Evolutionary conservation across 2,888 invertebrate genomes (phyloP).

Genomic region (Cryptophagus acutangulus): DNA sequence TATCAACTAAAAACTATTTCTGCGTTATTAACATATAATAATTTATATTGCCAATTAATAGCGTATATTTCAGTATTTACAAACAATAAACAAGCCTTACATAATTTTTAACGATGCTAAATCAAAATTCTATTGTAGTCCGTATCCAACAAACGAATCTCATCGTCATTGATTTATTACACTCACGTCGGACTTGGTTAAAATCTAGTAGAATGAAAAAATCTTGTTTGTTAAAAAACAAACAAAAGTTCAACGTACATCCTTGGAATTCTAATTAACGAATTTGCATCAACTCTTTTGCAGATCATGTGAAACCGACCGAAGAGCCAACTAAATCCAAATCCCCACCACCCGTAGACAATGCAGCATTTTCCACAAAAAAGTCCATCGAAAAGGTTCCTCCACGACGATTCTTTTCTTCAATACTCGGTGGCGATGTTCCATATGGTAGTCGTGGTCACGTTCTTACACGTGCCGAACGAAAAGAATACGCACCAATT

Average conservation of each 20-base stretch:
- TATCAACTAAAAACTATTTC: neutral
- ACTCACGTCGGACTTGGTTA: slow-evolving; percentile 20
- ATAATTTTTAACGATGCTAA: slow-evolving; percentile 3
- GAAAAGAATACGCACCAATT: slow-evolving; percentile 69
- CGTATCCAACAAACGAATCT: slow-evolving; percentile 8
- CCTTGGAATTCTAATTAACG: slow-evolving; percentile 22
- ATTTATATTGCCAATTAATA: no score
- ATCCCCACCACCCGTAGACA: slow-evolving; percentile 40
- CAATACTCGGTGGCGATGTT: slow-evolving; percentile 74
- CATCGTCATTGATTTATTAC: slow-evolving; percentile 14
- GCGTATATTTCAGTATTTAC: no score
- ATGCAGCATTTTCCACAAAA: slow-evolving; percentile 42
- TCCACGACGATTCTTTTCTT: slow-evolving; percentile 69
- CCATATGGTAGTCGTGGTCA: slow-evolving; percentile 77
- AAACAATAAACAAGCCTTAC: slow-evolving; percentile 1
- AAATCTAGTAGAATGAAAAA: no score
- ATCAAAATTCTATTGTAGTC: slow-evolving; percentile 7
- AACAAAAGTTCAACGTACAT: slow-evolving; percentile 27
- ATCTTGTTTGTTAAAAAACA: slow-evolving; percentile 16
- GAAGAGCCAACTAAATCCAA: slow-evolving; percentile 41
- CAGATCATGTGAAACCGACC: slow-evolving; percentile 43
- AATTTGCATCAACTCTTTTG: slow-evolving; percentile 16
- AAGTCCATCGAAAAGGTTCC: slow-evolving; percentile 38
- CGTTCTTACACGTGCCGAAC: slow-evolving; percentile 75
- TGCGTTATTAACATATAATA: no score